phyloP scores from a whole-genome alignment of 2,888 invertebrate species.

The Epinotia nisella region DNA sequence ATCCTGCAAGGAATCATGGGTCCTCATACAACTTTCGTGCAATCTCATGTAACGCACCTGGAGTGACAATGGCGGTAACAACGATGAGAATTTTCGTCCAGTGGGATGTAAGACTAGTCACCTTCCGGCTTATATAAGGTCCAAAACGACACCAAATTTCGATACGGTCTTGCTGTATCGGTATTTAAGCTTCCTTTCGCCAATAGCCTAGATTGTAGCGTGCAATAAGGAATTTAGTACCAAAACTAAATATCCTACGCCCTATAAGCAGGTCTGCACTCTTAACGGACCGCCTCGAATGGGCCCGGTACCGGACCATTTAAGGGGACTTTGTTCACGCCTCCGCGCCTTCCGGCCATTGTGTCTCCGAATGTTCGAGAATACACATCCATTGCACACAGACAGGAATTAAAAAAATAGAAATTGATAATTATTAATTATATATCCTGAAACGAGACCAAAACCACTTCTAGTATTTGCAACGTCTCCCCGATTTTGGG shows the following conservation, averaged over 20 bases:
- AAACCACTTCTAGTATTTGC: background rate
- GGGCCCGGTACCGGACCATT: slow-evolving; percentile 18
- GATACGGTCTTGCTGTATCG: no score
- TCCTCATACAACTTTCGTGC: no score
- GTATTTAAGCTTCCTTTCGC: no score
- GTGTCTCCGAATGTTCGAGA: slow-evolving; percentile 15
- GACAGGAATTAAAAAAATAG: background rate
- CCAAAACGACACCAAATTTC: no score
- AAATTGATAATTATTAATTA: background rate
- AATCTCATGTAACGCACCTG: no score
- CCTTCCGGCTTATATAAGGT: no score
- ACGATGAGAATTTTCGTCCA: no score
- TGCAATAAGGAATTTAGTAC: no score
- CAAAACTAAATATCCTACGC: background rate
- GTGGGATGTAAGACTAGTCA: no score
- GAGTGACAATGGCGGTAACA: no score
- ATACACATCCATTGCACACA: background rate
- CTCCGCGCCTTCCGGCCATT: slow-evolving; percentile 37
- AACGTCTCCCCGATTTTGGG: background rate
- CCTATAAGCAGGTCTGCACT: slow-evolving; percentile 9
- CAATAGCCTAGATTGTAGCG: no score
- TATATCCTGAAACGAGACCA: background rate
- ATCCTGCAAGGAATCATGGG: no score
- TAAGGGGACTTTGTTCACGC: slow-evolving; percentile 19
- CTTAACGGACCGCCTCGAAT: slow-evolving; percentile 15